These are phyloP conservation scores for Drosophila orosa DNA, from an alignment of 1,140 invertebrate species.

Conservation along the genomic window DNA sequence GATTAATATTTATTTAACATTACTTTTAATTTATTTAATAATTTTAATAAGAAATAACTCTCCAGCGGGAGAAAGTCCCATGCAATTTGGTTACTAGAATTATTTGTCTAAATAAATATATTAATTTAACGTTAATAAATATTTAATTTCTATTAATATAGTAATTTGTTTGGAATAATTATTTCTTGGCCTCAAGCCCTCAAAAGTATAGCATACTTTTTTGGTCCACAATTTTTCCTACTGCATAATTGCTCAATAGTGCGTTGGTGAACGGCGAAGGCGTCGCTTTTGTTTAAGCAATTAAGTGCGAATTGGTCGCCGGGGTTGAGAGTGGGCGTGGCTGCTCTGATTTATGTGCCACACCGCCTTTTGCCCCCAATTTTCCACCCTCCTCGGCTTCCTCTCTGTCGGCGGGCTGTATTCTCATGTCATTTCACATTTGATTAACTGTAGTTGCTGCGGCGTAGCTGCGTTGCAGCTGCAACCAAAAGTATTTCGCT, in stretches of 20 bases:
- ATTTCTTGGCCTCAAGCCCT: accelerated
- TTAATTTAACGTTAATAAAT: not conserved
- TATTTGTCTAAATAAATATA: not conserved
- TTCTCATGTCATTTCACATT: conserved; percentile 64
- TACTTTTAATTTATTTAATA: not conserved
- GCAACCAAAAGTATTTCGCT: conserved; percentile 63
- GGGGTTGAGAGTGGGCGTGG: conserved; percentile 5
- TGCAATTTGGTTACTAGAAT: too few relatives aligned
- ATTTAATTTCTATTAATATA: not conserved
- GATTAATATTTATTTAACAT: not conserved
- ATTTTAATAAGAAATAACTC: not conserved
- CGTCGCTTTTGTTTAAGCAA: conserved; percentile 72
- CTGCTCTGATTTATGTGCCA: conserved; percentile 61
- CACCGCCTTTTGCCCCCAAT: not conserved
- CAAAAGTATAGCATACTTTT: conserved; percentile 24
- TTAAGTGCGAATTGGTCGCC: conserved; percentile 48
- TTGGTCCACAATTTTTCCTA: not conserved
- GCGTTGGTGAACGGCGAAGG: conserved; percentile 22
- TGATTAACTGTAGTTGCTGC: conserved; percentile 70
- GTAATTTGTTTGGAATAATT: too few relatives aligned
- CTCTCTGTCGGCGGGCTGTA: conserved; percentile 13
- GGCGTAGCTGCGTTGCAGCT: conserved; percentile 37
- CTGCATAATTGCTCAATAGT: conserved; percentile 77
- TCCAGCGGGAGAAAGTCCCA: not conserved
- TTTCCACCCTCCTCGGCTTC: not conserved